Conservation (phyloP, 2,888 invertebrate species). For the Ophioninae sp. region DNA sequence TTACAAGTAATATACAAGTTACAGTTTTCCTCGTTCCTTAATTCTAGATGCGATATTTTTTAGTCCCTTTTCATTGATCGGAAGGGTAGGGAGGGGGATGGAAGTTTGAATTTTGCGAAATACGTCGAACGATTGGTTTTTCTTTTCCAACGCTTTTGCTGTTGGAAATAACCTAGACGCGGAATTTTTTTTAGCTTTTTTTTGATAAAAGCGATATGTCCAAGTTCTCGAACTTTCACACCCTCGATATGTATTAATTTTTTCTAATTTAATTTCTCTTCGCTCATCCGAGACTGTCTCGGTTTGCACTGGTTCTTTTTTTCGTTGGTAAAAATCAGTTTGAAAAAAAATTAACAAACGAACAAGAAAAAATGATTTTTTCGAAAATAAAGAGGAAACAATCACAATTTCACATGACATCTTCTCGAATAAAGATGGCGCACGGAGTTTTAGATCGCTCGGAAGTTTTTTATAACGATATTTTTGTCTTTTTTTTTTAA, state of each 20-base stretch:
- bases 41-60: slow-evolving; percentile 69
- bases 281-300: slow-evolving; percentile 31
- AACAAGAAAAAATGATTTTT: slow-evolving; percentile 1
- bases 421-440: slow-evolving; percentile 47
- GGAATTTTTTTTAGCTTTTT: slow-evolving; percentile 65
- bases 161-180: slow-evolving; percentile 68
- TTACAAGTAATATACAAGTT: slow-evolving; percentile 79
- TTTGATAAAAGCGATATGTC: slow-evolving; percentile 76
- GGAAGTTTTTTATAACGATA: neutral
- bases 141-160: slow-evolving; percentile 3
- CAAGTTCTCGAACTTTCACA: slow-evolving; percentile 63
- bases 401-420: slow-evolving; percentile 33
- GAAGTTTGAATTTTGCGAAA: slow-evolving; percentile 72
- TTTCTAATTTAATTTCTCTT: slow-evolving; percentile 54
- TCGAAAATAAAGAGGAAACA: slow-evolving; percentile 6
- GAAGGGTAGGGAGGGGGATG: slow-evolving; percentile 49
- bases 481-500: slow-evolving; percentile 60
- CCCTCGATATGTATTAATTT: slow-evolving; percentile 72
- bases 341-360: slow-evolving; percentile 14
- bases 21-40: slow-evolving; percentile 65
- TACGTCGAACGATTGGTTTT: slow-evolving; percentile 66
- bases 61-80: slow-evolving; percentile 69
- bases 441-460: neutral
- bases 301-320: slow-evolving; percentile 45
- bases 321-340: slow-evolving; percentile 8